Base-by-base conservation (phyloP, 2,113 vertebrate genomes). In the Nannospalax galili region DNA sequence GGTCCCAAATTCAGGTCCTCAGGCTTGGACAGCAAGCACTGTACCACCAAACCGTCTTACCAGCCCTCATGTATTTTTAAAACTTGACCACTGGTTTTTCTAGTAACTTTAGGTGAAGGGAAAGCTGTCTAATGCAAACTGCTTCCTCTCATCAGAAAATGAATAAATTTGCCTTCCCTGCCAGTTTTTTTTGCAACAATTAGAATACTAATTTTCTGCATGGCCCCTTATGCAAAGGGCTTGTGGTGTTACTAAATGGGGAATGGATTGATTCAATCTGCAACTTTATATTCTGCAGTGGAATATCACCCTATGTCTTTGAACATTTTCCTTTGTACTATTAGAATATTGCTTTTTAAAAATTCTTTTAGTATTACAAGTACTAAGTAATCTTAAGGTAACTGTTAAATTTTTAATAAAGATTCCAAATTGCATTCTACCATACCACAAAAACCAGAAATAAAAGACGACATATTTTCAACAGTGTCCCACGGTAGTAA, bases 401-500 rank as follows among this genome's bases (percentile, higher is more conserved):
- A 17, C 1, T 65, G 5, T 37, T 78, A 58, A 65, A 60, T 20
- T 96, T 24, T 85, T 81, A 24, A 89, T 80, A 58, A 80, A 42
- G 16, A 86, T 24, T 80, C 11, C 40, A 69, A 69, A 56, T 62
- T 74, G 58, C 40, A 74, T 75, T 62, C 12, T 28, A 19, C 16
- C 20, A 15, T 52, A 60, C 32, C 26, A n/a, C 40, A 85, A n/a
- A 37, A 17, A 7, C 48, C 19, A 82, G 9, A 67, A 35, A 22
- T 52, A 52, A 69, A 74, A 82, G 14, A 16, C 56, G 56, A 24
- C 30, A 28, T 80, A 32, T 37, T 81, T 73, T 85, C 58, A 30
- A 11, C 56, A 35, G 1, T 0, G 6, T 32, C 30, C 19, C 6
- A 40, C 11, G n/a, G 1, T 30, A 11, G 40, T 10, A 40, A 56